A percentile compares a stretch with the other conserved stretches of the same genome.
phyloP scores from a whole-genome alignment of 2,113 vertebrate genomes.

The Semicossyphus pulcher region DNA sequence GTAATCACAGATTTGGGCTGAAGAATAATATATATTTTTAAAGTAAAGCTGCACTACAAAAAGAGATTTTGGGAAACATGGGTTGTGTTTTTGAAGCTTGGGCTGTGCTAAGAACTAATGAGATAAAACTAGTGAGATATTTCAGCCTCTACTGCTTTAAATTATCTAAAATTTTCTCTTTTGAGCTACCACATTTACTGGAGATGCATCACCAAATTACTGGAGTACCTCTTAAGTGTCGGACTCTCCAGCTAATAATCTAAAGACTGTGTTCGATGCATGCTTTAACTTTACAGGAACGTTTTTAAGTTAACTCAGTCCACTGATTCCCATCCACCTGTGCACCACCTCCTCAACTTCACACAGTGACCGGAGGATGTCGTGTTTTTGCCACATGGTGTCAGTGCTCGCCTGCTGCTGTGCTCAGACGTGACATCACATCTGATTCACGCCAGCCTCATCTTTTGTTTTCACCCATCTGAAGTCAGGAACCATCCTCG shows the following conservation, averaged over 20 bases:
- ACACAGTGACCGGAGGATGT: background rate
- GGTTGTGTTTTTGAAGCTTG: background rate
- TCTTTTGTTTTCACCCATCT: conserved; percentile 41
- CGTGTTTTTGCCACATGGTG: conserved; percentile 59
- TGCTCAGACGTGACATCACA: conserved; percentile 21
- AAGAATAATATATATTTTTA: too few relatives aligned
- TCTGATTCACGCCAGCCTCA: conserved; percentile 24
- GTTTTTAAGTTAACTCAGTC: background rate
- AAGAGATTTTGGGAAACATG: background rate
- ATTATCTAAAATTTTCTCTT: background rate
- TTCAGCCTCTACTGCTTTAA: background rate
- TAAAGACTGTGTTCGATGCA: background rate
- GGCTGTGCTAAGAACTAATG: background rate
- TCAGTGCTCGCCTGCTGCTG: conserved; percentile 49
- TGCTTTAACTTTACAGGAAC: background rate
- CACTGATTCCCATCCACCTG: background rate
- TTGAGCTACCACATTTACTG: background rate
- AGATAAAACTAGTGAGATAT: background rate
- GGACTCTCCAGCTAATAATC: background rate
- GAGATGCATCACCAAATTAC: too few relatives aligned
- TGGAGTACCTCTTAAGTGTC: too few relatives aligned
- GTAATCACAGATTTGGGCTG: too few relatives aligned
- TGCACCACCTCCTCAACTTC: background rate
- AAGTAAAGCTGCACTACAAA: too few relatives aligned
- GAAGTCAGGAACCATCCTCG: conserved; percentile 35